Evolutionary conservation across 2,113 vertebrate genomes (phyloP).

Genomic region (Isurus oxyrinchus): DNA sequence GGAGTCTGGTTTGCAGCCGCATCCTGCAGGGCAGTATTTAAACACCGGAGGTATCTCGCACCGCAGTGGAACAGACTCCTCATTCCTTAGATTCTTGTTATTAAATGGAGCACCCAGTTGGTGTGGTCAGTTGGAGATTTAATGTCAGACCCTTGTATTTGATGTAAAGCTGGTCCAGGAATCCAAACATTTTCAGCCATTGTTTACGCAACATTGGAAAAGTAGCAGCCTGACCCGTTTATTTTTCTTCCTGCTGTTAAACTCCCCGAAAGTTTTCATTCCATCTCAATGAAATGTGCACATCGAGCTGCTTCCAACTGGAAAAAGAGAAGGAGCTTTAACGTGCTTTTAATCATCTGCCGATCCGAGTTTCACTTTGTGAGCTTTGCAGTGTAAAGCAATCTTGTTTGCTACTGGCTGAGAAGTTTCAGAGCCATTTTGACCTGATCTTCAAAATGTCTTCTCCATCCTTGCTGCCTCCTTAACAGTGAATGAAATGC

Average conservation of each 20-base stretch:
- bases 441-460: background rate
- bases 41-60: conserved; percentile 30
- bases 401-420: background rate
- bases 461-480: background rate
- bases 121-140: conserved; percentile 7
- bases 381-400: background rate
- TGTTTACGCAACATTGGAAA: background rate
- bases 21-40: conserved; percentile 32
- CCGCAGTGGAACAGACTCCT: conserved; percentile 21
- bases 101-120: background rate
- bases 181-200: conserved; percentile 25
- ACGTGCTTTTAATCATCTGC: background rate
- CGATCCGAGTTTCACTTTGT: background rate
- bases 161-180: background rate
- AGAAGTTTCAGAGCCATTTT: background rate
- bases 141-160: conserved; percentile 5
- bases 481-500: background rate
- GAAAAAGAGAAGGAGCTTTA: background rate
- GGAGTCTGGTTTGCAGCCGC: conserved; percentile 9
- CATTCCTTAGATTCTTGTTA: conserved; percentile 19
- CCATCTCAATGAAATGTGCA: background rate
- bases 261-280: background rate
- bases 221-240: background rate
- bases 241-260: conserved; percentile 26
- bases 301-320: background rate